These are phyloP conservation scores for Cossypha niveicapilla DNA, from an alignment of 2,797 vertebrate species.

Conservation along the genomic window DNA sequence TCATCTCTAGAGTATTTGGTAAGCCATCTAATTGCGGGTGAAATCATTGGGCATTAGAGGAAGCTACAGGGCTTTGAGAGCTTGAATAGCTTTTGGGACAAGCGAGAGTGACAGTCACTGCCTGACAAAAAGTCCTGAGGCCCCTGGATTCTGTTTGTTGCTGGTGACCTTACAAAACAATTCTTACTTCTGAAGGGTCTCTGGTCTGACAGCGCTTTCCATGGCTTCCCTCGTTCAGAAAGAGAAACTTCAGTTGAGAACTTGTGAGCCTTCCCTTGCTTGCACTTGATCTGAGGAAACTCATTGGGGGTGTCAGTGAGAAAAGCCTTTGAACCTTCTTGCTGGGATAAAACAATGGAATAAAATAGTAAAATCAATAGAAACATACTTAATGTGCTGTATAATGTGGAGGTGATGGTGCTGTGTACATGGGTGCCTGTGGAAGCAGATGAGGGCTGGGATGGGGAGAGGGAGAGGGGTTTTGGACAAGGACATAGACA, in stretches of 20 bases:
- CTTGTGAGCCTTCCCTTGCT: not conserved
- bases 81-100: not conserved
- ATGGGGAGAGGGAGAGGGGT: not conserved
- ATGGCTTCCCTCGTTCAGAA: not conserved
- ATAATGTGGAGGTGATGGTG: rapidly evolving
- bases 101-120: not conserved
- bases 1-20: not conserved
- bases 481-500: not conserved
- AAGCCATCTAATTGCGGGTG: not conserved
- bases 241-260: not conserved
- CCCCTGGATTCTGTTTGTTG: not conserved
- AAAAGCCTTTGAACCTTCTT: not conserved
- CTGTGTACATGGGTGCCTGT: rapidly evolving
- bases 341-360: not conserved
- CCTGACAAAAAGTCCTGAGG: not conserved
- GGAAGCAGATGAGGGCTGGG: not conserved
- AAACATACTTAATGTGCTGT: not conserved
- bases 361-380: rapidly evolving
- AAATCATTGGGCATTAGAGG: not conserved
- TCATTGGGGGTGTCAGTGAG: rapidly evolving
- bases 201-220: not conserved
- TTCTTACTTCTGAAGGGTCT: not conserved
- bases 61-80: not conserved
- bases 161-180: not conserved
- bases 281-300: not conserved